These are phyloP conservation scores for Noctua pronuba DNA, from an alignment of 2,888 invertebrate species.

Conservation along the genomic window DNA sequence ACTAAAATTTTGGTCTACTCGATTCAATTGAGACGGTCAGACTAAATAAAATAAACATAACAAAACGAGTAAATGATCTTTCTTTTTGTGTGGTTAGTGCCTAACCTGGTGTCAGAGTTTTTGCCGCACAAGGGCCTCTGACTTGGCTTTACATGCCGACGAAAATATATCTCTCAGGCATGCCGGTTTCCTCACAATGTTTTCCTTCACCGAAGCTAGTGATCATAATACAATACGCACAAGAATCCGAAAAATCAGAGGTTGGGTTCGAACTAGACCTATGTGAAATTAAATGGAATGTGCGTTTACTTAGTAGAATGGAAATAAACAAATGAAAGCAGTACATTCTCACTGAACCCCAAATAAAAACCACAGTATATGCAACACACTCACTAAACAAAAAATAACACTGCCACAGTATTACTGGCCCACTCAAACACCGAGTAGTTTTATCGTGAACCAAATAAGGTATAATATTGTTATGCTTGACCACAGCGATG, in stretches of 20 bases:
- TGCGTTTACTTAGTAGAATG: background rate
- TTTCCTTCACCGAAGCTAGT: too few species aligned
- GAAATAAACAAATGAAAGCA: background rate
- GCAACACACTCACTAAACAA: constrained; percentile 3
- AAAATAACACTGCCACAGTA: constrained; percentile 8
- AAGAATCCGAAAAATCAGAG: too few species aligned
- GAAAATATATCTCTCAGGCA: too few species aligned
- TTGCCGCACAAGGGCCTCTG: too few species aligned
- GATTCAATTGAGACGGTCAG: background rate
- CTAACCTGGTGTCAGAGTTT: too few species aligned
- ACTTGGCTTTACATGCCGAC: too few species aligned
- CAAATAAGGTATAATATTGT: constrained; percentile 49
- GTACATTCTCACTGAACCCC: background rate
- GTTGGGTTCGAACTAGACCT: too few species aligned
- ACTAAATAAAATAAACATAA: background rate
- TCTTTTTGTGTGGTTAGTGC: too few species aligned
- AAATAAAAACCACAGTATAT: constrained; percentile 1
- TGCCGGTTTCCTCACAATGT: too few species aligned
- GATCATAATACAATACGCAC: too few species aligned
- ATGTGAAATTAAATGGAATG: background rate
- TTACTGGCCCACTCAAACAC: constrained; percentile 17
- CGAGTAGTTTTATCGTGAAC: constrained; percentile 25
- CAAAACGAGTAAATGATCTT: background rate
- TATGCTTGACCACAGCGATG: constrained; percentile 36
- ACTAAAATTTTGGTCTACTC: background rate